Conservation (phyloP, 2,888 invertebrate species). For the Timandra comae region DNA sequence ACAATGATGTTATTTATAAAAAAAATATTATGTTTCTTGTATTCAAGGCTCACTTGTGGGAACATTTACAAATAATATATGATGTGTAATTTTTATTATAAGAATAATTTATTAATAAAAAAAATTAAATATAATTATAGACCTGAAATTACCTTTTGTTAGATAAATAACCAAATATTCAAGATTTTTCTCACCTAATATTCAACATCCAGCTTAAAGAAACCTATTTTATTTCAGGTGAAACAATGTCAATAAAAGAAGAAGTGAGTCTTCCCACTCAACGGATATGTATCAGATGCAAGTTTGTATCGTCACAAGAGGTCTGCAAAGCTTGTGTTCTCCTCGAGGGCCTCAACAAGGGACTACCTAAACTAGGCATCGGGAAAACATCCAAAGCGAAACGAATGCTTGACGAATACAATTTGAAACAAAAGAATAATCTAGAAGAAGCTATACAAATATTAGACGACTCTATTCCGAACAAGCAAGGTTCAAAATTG, state of each 20-base stretch:
- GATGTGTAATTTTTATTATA: no score
- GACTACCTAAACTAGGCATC: constrained; percentile 92
- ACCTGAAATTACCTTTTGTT: no score
- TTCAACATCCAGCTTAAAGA: no score
- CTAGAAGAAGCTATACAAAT: constrained; percentile 36
- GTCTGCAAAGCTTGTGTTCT: constrained; percentile 98
- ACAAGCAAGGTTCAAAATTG: constrained; percentile 26
- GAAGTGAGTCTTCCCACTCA: constrained; percentile 88
- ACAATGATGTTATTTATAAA: no score
- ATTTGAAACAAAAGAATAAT: constrained; percentile 34
- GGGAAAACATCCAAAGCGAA: constrained; percentile 91
- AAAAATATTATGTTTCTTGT: no score
- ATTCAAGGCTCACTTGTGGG: no score
- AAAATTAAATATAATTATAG: no score
- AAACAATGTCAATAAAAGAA: constrained; percentile 89
- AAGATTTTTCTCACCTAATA: no score
- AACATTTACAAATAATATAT: no score
- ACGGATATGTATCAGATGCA: constrained; percentile 89
- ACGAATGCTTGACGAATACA: constrained; percentile 77
- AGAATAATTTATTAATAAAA: no score
- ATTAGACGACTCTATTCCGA: constrained; percentile 30
- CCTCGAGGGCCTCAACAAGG: constrained; percentile 95
- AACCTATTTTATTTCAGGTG: constrained; percentile 76
- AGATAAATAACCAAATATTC: no score
- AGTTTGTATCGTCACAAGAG: constrained; percentile 93